Evolutionary conservation across 2,888 invertebrate genomes (phyloP), one percentile per base, ranked within the genome.

Genomic region (Onchidella celtica): DNA sequence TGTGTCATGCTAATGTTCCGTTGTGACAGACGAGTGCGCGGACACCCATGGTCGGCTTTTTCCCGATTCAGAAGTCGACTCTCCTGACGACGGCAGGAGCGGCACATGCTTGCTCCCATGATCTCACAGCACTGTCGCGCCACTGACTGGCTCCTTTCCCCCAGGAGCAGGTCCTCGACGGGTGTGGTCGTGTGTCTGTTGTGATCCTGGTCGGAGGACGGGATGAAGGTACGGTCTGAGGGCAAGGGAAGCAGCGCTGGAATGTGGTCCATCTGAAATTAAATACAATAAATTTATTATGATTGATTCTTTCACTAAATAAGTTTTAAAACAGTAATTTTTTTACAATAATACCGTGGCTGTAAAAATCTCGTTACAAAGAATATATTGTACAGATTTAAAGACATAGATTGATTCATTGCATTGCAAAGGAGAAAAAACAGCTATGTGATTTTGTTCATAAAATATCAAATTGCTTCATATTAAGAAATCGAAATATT

Each of bases 81-180:
- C 32, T 87, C 81, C 36, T 86, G 85, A 74, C 88, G 87, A 14
- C 86, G 83, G 83, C 92, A 91, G 55, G 89, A 86, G 57, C 89
- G 87, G 81, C 92, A 92, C 59, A 87, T 79, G 36, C 86, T 86
- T 1, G 90, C 90, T 0, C 92, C 92, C 40, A 89, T 85, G 34
- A 89, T 83, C 24, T 89, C 87, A 73, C 88, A 88, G 77, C 86
- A 88, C 66, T 89, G 88, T 0, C 61, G 72, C 6, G 79, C 73
- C 17, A 82, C 82, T n/a, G 74, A 59, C 17, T 74, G 59, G 11
- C 14, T n/a, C 3, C 74, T 72, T 17, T 47, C 72, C 29, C 38
- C 72, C 29, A 29, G 27, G 55, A n/a, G 24, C 27, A 72, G 27
- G 55, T 72, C 47, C 2, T 72, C 72, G 27, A 34, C 40, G 34